Base-by-base conservation (phyloP, 1,140 invertebrate genomes). In the Temnothorax nylanderi region DNA sequence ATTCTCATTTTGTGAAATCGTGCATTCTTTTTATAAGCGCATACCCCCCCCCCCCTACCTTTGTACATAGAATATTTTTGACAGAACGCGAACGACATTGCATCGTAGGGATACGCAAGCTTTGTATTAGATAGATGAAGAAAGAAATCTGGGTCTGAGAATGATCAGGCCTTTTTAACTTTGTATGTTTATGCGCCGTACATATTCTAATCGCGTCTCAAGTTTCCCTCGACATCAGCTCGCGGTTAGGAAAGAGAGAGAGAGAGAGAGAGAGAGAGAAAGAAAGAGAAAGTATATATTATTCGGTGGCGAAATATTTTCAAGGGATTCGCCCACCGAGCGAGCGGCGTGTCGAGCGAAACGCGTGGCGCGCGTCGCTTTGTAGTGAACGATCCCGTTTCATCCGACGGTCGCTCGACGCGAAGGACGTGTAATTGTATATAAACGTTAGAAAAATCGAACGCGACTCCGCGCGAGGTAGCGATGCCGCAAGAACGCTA, bases 131-230 rank as follows among this genome's bases (percentile, higher is more conserved):
- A 81, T 47, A 60, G 67, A 51, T 51, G 32, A 89, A 26, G 32
- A 90, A 72, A 65, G 41, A 88, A 74, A 56, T 54, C 76, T 26
- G 77, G 88, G 69, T 85, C 88, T 72, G 74, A 26, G 26, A 37
- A 75, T 47, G 56, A 41, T 71, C 58, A 11, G 84, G 34, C 62
- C 76, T 84, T 82, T 92, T 91, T 90, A 91, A 90, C 89, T 93
- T 93, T 93, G 75, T 93, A 93, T 92, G 87, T 92, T 91, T 88
- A 92, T 80, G 90, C 92, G 76, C 78, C 82, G 82, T 90, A 90
- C 65, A 91, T 91, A 90, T 87, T 90, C 74, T 89, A 87, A 89
- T 81, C 41, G 49, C 34, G 64, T 72, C 69, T 49, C 44, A 16
- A 64, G 74, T 88, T 91, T 89, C 85, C 18, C 80, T 89, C 87